These are phyloP conservation scores for Poeciliopsis occidentalis DNA, from an alignment of 2,113 vertebrate genomes.

Conservation along the genomic window DNA sequence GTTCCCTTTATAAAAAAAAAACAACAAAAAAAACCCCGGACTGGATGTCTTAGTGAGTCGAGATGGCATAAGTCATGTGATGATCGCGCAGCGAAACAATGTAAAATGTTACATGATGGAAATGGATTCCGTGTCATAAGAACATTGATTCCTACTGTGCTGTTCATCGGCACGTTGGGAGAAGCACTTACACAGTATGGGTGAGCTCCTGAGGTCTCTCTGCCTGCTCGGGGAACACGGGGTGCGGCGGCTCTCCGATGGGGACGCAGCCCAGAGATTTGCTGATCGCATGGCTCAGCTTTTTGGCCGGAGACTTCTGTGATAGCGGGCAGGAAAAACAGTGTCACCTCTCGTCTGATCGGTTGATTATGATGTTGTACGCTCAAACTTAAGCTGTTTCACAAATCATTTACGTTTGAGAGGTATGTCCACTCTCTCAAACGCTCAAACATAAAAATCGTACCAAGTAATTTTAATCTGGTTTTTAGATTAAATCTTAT, in stretches of 20 bases:
- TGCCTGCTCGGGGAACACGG: slow-evolving; percentile 93
- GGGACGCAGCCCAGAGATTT: slow-evolving; percentile 96
- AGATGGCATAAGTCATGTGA: slow-evolving; percentile 32
- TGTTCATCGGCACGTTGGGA: slow-evolving; percentile 35
- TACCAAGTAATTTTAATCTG: no score
- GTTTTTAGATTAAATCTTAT: no score
- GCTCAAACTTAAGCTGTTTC: not conserved
- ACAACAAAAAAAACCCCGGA: slow-evolving; percentile 34
- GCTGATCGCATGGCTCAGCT: slow-evolving; percentile 98
- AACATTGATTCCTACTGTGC: slow-evolving; percentile 1
- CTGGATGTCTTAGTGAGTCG: slow-evolving; percentile 26
- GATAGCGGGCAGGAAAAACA: slow-evolving; percentile 12
- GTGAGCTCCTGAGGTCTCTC: slow-evolving; percentile 92
- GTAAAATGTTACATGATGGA: slow-evolving; percentile 52
- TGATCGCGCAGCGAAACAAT: slow-evolving; percentile 40
- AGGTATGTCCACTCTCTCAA: slow-evolving; percentile 24
- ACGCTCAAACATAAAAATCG: not conserved
- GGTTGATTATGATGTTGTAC: not conserved
- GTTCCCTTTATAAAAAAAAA: slow-evolving; percentile 5
- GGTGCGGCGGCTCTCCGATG: slow-evolving; percentile 91
- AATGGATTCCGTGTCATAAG: slow-evolving; percentile 37
- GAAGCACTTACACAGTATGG: slow-evolving; percentile 87
- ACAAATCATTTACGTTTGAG: slow-evolving; percentile 18
- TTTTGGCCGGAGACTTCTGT: slow-evolving; percentile 98
- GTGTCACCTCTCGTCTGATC: slow-evolving; percentile 14